A percentile compares a stretch with the other conserved stretches of the same genome.
phyloP scores from a whole-genome alignment of 1,140 invertebrate species.

The Ladona fulva region DNA sequence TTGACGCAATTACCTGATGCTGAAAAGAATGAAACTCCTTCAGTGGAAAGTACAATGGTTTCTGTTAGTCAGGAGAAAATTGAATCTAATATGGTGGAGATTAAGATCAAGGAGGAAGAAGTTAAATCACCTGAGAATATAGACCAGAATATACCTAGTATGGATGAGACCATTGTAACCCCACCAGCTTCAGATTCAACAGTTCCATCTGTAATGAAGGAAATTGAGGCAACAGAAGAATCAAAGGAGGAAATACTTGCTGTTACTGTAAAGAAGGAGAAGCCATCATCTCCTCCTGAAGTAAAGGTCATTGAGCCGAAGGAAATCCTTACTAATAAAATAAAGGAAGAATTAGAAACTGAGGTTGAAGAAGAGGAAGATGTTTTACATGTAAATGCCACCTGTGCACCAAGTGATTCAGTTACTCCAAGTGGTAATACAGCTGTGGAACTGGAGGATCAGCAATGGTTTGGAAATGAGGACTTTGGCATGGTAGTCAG shows the following conservation, averaged over 20 bases:
- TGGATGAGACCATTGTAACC: not conserved
- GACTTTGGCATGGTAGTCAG: not conserved
- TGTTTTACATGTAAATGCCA: not conserved
- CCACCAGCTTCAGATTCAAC: constrained; percentile 19
- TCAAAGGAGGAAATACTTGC: not conserved
- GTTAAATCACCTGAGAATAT: too few species aligned
- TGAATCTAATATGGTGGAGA: too few species aligned
- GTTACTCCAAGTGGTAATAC: not conserved
- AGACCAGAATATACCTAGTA: too few species aligned
- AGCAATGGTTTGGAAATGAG: not conserved
- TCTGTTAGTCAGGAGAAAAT: too few species aligned
- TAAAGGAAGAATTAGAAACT: constrained; percentile 1
- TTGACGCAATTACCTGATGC: too few species aligned
- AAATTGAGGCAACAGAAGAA: constrained; percentile 9
- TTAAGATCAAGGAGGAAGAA: too few species aligned
- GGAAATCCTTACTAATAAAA: not conserved
- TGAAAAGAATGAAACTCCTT: too few species aligned
- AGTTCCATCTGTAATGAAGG: constrained; percentile 4
- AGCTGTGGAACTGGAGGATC: not conserved
- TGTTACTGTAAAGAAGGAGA: not conserved
- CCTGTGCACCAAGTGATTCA: not conserved
- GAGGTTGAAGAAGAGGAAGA: constrained; percentile 15
- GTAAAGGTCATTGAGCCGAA: not conserved
- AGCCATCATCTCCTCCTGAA: not conserved
- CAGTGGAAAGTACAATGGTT: too few species aligned